Conservation (phyloP, 2,113 vertebrate genomes). For the Vulpes vulpes region DNA sequence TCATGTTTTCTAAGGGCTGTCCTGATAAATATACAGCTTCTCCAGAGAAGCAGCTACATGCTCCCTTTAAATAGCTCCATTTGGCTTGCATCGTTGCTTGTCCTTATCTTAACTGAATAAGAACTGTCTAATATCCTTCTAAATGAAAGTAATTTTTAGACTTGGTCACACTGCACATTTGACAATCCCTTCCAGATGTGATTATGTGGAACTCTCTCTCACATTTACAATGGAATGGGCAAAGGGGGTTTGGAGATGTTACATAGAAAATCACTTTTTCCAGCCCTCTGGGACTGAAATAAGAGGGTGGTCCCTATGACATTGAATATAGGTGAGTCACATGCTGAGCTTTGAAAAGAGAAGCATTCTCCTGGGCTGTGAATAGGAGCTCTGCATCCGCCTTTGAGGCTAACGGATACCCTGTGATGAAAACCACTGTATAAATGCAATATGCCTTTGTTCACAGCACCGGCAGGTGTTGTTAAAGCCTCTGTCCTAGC, state of each 20-base stretch:
- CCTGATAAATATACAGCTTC: conserved; percentile 78
- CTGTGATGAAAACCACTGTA: conserved; percentile 53
- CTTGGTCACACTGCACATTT: conserved; percentile 22
- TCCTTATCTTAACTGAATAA: conserved; percentile 71
- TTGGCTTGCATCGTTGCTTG: conserved; percentile 51
- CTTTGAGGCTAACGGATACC: conserved; percentile 54
- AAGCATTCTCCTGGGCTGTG: conserved; percentile 40
- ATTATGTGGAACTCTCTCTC: background rate
- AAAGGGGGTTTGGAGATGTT: background rate
- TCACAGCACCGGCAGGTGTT: conserved; percentile 38
- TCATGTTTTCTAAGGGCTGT: conserved; percentile 67
- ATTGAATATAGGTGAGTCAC: conserved; percentile 60
- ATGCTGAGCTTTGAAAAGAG: conserved; percentile 67
- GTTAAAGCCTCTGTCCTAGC: conserved; percentile 17
- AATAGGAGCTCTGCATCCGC: conserved; percentile 15
- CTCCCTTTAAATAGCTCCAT: conserved; percentile 68
- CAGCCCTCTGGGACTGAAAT: conserved; percentile 43
- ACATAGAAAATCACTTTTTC: conserved; percentile 59
- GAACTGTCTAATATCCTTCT: conserved; percentile 71
- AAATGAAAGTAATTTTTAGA: conserved; percentile 75
- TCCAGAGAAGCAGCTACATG: background rate
- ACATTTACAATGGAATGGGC: conserved; percentile 17
- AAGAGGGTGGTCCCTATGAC: conserved; percentile 61
- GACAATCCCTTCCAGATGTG: conserved; percentile 57
- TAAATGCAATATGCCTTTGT: conserved; percentile 66